A percentile compares a stretch with the other conserved stretches of the same genome.
phyloP scores from a whole-genome alignment of 2,888 invertebrate genomes.

The Melipona bicolor region DNA sequence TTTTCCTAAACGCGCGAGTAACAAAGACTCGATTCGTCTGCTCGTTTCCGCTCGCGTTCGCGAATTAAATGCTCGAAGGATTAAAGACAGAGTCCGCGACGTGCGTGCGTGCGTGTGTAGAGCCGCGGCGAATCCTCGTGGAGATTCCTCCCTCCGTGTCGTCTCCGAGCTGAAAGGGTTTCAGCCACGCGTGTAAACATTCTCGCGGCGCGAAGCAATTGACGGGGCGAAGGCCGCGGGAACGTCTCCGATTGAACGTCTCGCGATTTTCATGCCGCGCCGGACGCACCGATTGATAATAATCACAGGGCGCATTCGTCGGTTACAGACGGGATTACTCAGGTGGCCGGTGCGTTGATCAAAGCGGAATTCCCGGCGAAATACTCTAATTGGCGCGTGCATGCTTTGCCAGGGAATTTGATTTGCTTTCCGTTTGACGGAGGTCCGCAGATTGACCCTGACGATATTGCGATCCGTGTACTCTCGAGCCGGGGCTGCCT shows the following conservation, averaged over 20 bases:
- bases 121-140: background rate
- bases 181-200: conserved; percentile 14
- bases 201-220: background rate
- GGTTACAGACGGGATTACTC: conserved; percentile 70
- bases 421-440: conserved; percentile 74
- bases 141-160: background rate
- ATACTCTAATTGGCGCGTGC: conserved; percentile 72
- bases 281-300: conserved; percentile 60
- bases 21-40: background rate
- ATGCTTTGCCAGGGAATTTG: conserved; percentile 71
- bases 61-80: background rate
- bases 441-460: conserved; percentile 70
- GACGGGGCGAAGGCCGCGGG: background rate
- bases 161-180: background rate
- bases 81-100: background rate
- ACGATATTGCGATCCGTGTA: conserved; percentile 71
- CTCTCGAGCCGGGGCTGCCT: conserved; percentile 17
- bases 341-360: conserved; percentile 67
- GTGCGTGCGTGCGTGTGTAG: background rate
- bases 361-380: conserved; percentile 69
- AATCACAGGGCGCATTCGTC: conserved; percentile 61
- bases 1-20: background rate
- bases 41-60: background rate
- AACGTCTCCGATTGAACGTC: background rate
- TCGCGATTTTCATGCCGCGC: conserved; percentile 12